phyloP scores from a whole-genome alignment of 1,140 invertebrate species.

The Pseudomyrmex pallidus region DNA sequence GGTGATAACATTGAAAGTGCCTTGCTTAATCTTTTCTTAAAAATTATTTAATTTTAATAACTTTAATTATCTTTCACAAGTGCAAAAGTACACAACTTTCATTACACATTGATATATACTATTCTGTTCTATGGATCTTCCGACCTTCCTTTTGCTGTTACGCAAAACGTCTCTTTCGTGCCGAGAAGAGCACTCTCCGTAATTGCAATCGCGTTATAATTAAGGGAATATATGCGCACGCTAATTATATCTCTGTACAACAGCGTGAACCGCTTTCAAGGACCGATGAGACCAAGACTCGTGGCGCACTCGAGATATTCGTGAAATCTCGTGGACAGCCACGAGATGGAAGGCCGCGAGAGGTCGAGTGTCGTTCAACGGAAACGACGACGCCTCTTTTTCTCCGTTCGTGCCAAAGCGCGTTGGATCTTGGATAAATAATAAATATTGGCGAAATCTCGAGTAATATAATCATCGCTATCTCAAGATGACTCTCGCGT shows the following conservation, averaged over 20 bases:
- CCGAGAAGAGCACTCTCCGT: constrained; percentile 3
- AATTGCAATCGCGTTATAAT: constrained; percentile 43
- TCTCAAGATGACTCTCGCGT: constrained; percentile 24
- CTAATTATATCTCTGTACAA: constrained; percentile 44
- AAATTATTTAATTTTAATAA: too few species aligned
- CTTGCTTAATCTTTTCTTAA: neutral
- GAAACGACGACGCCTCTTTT: constrained; percentile 43
- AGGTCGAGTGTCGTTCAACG: constrained; percentile 62
- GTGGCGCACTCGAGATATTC: constrained; percentile 38
- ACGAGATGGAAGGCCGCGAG: constrained; percentile 47
- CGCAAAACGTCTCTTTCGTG: neutral
- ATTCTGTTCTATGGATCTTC: neutral
- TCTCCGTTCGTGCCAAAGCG: neutral
- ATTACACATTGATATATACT: too few species aligned
- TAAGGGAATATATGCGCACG: constrained; percentile 7
- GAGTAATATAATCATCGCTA: constrained; percentile 52
- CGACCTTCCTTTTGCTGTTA: neutral
- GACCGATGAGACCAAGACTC: constrained; percentile 52
- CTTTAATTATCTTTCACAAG: neutral
- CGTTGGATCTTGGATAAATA: constrained; percentile 50
- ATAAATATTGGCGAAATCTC: constrained; percentile 55
- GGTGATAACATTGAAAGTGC: neutral
- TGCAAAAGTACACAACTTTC: neutral
- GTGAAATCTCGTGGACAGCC: constrained; percentile 60
- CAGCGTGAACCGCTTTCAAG: constrained; percentile 47